Evolutionary conservation across 2,797 vertebrate genomes (phyloP).

Genomic region (Lutra lutra): DNA sequence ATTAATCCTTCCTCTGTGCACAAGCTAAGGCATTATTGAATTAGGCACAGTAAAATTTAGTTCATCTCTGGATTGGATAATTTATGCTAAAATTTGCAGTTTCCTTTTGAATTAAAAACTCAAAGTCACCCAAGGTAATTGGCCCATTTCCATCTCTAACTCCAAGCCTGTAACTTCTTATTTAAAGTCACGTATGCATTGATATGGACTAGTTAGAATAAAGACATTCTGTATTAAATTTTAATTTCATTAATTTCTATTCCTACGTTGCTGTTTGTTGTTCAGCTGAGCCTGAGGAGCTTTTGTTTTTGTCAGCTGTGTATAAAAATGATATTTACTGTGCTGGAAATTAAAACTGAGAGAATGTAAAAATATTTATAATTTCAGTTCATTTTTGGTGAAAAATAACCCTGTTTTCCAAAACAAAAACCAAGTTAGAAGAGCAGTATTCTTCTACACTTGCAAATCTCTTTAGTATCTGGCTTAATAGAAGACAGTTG

Average conservation of each 20-base stretch:
- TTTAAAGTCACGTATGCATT: background rate
- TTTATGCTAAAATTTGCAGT: background rate
- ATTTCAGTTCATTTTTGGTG: constrained; percentile 38
- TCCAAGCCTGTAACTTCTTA: background rate
- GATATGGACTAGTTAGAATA: background rate
- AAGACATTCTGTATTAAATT: background rate
- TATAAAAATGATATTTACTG: background rate
- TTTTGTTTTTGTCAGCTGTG: background rate
- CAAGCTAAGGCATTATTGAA: background rate
- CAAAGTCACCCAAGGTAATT: background rate
- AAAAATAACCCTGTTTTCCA: background rate
- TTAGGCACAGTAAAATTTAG: background rate
- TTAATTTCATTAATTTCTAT: background rate
- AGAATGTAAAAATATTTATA: background rate
- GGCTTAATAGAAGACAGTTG: background rate
- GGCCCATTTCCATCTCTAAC: background rate
- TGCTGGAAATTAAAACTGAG: constrained; percentile 13
- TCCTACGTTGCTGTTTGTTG: background rate
- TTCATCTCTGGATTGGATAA: background rate
- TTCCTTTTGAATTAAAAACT: background rate
- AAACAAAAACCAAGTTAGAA: background rate
- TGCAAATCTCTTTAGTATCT: background rate
- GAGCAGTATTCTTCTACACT: background rate
- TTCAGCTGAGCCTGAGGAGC: background rate
- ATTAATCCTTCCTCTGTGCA: background rate